These are phyloP conservation scores for Scolopax mira DNA, from an alignment of 2,113 vertebrate genomes.

Conservation along the genomic window DNA sequence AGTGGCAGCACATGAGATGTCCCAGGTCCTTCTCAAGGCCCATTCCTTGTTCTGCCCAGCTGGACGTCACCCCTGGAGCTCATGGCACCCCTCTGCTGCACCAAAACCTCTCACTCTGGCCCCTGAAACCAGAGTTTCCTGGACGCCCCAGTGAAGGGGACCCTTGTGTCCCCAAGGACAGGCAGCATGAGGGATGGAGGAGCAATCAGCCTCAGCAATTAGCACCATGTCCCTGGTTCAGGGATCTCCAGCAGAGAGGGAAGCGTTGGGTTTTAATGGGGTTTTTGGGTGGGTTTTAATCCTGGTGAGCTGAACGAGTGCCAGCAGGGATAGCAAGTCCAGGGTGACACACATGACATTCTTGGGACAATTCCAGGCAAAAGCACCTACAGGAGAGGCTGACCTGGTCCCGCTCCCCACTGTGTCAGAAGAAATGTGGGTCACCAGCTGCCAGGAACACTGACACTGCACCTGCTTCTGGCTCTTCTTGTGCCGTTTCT, in stretches of 20 bases:
- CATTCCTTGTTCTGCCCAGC: neutral
- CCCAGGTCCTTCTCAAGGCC: neutral
- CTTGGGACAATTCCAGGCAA: neutral
- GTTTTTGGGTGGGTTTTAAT: neutral
- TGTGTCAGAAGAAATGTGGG: fast-evolving
- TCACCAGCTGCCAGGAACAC: neutral
- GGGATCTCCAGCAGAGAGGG: neutral
- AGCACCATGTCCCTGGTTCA: fast-evolving
- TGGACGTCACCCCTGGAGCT: neutral
- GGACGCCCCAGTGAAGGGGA: neutral
- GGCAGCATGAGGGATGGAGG: neutral
- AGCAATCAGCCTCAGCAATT: neutral
- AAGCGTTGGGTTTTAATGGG: neutral
- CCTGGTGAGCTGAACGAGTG: neutral
- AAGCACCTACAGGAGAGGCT: neutral
- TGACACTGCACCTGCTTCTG: neutral
- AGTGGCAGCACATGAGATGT: neutral
- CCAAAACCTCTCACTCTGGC: neutral
- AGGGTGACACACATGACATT: neutral
- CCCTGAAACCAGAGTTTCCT: neutral
- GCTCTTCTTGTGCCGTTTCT: no score
- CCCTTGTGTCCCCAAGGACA: neutral
- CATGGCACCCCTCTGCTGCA: neutral
- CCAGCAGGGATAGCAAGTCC: neutral
- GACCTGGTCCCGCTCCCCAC: neutral